Evolutionary conservation across 2,888 invertebrate genomes (phyloP).

Genomic region (Marronus borbonicus): DNA sequence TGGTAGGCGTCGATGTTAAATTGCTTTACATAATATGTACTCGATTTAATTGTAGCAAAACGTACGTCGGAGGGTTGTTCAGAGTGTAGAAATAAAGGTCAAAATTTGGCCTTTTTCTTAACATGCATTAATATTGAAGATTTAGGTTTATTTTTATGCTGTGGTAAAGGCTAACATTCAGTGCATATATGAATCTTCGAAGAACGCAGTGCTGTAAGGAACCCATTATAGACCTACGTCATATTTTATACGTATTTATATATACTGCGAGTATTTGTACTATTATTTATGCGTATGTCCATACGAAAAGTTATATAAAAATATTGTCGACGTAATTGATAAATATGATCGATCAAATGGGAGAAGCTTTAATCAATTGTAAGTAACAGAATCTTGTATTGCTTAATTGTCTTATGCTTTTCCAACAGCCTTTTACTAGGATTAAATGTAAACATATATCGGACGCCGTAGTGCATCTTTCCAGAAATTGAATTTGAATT

Average conservation of each 20-base stretch:
- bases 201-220: too few relatives aligned
- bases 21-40: too few relatives aligned
- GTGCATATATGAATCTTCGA: too few relatives aligned
- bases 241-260: too few relatives aligned
- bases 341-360: slow-evolving; percentile 37
- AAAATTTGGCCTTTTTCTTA: slow-evolving; percentile 3
- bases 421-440: slow-evolving; percentile 68
- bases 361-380: slow-evolving; percentile 67
- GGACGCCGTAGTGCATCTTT: slow-evolving; percentile 63
- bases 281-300: too few relatives aligned
- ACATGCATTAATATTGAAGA: background rate
- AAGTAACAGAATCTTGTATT: slow-evolving; percentile 67
- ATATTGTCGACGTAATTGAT: slow-evolving; percentile 24
- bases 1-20: too few relatives aligned
- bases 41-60: too few relatives aligned
- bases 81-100: background rate
- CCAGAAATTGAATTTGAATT: slow-evolving; percentile 67
- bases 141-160: background rate
- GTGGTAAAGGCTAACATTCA: too few relatives aligned
- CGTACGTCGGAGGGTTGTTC: too few relatives aligned
- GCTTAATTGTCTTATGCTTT: slow-evolving; percentile 65
- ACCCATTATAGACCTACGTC: too few relatives aligned
- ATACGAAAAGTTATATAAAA: slow-evolving; percentile 24
- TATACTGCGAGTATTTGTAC: too few relatives aligned
- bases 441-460: slow-evolving; percentile 70